Percentiles rank a stretch among this genome's conserved stretches.
Conservation (phyloP, 2,113 vertebrate species). For the Papio anubis region DNA sequence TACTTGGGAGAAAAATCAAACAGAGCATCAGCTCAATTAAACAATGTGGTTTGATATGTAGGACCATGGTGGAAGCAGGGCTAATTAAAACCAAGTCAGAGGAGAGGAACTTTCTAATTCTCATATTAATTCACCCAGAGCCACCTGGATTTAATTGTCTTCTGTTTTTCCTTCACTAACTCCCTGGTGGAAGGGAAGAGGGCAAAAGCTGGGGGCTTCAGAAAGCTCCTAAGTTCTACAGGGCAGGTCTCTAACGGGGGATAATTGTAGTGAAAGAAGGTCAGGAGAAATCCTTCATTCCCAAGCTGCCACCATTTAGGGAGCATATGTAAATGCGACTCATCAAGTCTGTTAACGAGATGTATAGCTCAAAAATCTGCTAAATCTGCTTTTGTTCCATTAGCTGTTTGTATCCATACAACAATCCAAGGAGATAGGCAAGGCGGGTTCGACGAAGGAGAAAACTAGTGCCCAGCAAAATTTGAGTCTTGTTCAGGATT, state of each 20-base stretch:
- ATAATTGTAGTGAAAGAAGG: conserved; percentile 51
- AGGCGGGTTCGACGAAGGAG: neutral
- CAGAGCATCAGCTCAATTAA: conserved; percentile 56
- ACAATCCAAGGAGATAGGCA: neutral
- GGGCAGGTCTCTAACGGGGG: neutral
- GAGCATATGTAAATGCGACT: neutral
- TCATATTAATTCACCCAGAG: conserved; percentile 63
- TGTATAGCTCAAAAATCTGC: neutral
- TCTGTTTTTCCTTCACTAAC: conserved; percentile 40
- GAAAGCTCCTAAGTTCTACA: neutral
- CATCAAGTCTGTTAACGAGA: conserved; percentile 16
- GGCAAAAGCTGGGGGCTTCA: conserved; percentile 11
- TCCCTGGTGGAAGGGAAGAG: neutral
- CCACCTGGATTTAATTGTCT: conserved; percentile 54
- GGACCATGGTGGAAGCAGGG: conserved; percentile 11
- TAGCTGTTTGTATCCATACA: neutral
- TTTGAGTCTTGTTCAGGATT: neutral
- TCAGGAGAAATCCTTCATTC: neutral
- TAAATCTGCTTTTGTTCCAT: neutral
- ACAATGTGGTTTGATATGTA: conserved; percentile 55
- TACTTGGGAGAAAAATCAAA: conserved; percentile 46
- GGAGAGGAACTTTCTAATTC: conserved; percentile 57
- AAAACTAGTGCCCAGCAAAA: conserved; percentile 17
- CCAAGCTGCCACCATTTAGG: conserved; percentile 6
- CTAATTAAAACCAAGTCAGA: conserved; percentile 67